Evolutionary conservation across 2,888 invertebrate species (phyloP).

Genomic region (Argyresthia albistria): DNA sequence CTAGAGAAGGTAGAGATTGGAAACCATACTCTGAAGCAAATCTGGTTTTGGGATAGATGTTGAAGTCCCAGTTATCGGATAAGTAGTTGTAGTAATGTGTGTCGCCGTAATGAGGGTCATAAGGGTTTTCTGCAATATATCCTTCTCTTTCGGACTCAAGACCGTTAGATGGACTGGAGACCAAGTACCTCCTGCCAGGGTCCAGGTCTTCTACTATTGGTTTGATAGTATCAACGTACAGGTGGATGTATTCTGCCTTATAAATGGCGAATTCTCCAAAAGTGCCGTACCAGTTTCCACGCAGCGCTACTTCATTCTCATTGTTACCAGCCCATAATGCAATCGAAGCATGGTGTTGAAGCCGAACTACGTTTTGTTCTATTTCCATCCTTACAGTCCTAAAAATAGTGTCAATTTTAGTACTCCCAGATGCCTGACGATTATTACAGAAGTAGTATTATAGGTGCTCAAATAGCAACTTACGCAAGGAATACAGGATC

Average conservation of each 20-base stretch:
- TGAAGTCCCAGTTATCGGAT: conserved; percentile 84
- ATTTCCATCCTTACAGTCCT: conserved; percentile 84
- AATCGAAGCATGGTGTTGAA: conserved; percentile 90
- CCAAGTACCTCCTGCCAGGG: conserved; percentile 77
- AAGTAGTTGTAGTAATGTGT: conserved; percentile 93
- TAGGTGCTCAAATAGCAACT: conserved; percentile 12
- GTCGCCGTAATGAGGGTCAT: conserved; percentile 87
- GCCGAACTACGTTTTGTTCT: conserved; percentile 82
- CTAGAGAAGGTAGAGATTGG: conserved; percentile 87
- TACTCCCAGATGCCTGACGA: too few relatives aligned
- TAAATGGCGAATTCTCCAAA: conserved; percentile 63
- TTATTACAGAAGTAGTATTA: too few relatives aligned
- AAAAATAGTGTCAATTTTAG: conserved; percentile 16
- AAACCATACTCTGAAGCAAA: conserved; percentile 98
- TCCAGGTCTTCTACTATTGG: conserved; percentile 76
- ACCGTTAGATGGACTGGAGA: conserved; percentile 96
- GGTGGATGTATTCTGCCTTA: conserved; percentile 82
- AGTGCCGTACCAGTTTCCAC: conserved; percentile 85
- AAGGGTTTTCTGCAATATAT: conserved; percentile 84
- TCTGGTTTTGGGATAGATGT: conserved; percentile 83
- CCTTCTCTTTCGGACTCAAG: conserved; percentile 79
- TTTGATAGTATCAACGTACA: conserved; percentile 86
- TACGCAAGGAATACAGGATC: conserved; percentile 78
- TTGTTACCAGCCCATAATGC: conserved; percentile 96
- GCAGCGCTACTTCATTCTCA: conserved; percentile 93